Evolutionary conservation across 1,140 invertebrate species (phyloP), one percentile per base, ranked within the genome.

Genomic region (Bathynomus jamesi): DNA sequence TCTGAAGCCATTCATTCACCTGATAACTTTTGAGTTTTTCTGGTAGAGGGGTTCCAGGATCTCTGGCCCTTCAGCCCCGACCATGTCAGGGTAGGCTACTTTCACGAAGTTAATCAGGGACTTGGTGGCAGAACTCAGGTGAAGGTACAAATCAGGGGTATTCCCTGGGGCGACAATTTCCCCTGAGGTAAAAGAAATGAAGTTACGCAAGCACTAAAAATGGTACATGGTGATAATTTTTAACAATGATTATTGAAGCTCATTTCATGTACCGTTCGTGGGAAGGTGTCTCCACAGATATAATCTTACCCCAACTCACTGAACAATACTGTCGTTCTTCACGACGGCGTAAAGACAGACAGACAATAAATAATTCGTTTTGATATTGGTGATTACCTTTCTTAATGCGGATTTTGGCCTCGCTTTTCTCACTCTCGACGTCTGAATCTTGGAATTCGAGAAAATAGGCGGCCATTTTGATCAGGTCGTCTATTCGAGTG

Each of bases 31-130:
- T 65, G 86, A 81, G 73, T 90, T 88, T 80, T 87, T 88, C 73
- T 84, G 81, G 76, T 88, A 86, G 5, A 90, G 78, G 17, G 86
- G 85, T 78, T 90, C 88, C 0, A 85, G 82, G 25, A 83, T 81
- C 29, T 81, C 83, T 0, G 81, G 78, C 25, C 84, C 82, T 24
- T 86, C 82, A 0, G 85, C 86, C 25, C 87, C 86, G 27, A 84
- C 81, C 79, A 91, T 81, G 78, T 91, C 90, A 28, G 90, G 90
- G 81, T 89, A 91, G 1, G 90, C 88, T 3, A 91, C 86, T 82
- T 91, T 91, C 0, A 89, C 86, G 81, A 91, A 90, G 10, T 85
- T 85, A 61, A 88, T 85, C 4, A 91, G 84, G 76, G 87, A 88
- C 67, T 81, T 85, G 0, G 88, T 82, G 61, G 84, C 86, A 3